These are phyloP conservation scores for Plebejus argus DNA, from an alignment of 2,888 invertebrate genomes.

Conservation along the genomic window DNA sequence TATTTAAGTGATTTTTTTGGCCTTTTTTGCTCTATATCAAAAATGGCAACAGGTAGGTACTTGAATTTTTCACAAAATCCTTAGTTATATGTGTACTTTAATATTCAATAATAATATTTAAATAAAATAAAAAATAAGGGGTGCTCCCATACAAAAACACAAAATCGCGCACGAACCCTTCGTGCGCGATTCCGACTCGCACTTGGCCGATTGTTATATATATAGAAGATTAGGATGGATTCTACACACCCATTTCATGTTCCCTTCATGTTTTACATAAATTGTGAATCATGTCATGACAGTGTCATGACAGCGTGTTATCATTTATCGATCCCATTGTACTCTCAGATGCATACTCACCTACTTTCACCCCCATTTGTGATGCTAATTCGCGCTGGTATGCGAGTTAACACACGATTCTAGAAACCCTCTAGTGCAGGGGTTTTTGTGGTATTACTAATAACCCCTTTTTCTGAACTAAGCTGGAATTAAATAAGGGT, in stretches of 20 bases:
- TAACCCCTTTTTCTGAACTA: background rate
- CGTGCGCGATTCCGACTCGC: no score
- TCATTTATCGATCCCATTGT: conserved; percentile 13
- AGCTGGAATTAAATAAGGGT: background rate
- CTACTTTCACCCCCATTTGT: conserved; percentile 30
- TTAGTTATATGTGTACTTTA: no score
- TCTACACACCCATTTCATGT: background rate
- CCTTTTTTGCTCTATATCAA: no score
- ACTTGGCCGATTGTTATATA: no score
- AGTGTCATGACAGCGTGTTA: background rate
- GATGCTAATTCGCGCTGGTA: conserved; percentile 15
- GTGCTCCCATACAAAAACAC: no score
- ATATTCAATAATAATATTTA: no score
- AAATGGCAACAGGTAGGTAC: no score
- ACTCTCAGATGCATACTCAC: conserved; percentile 4
- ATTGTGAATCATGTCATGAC: background rate
- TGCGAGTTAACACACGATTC: background rate
- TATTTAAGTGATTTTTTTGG: no score
- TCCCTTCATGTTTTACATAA: background rate
- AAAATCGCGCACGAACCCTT: no score
- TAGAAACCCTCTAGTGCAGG: background rate
- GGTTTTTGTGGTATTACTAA: background rate
- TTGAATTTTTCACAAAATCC: no score
- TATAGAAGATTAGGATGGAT: no score
- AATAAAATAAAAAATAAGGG: no score